Base-by-base conservation (phyloP, 2,888 invertebrate species). In the Beris morrisii region DNA sequence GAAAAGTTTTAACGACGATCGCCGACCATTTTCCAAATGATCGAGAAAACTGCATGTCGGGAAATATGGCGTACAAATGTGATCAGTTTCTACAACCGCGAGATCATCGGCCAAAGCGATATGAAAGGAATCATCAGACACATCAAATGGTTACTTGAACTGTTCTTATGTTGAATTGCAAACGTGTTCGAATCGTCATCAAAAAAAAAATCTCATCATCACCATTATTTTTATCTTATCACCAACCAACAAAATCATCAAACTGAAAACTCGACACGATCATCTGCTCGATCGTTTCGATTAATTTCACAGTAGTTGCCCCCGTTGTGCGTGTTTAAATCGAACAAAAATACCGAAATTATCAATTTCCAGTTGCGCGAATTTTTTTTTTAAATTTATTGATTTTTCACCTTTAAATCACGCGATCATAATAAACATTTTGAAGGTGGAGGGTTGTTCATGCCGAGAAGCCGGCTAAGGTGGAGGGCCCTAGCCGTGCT, bases 401-500 rank as follows among this genome's bases (percentile, higher is more conserved):
- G n/a, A 48, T 50, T 9, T 50, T 28, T 15, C 50, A 28, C 15
- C 9, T 15, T 50, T 50, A n/a, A 50, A 9, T 15, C 15, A 50
- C 15, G 22, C 50, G 61, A 61, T 52, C 50, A 50, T 32, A 9
- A 32, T 48, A 48, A 59, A 61, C 13, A 12, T 52, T 38, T 38
- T 61, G 61, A 61, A 65, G 64, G 64, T 55, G 69, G 71, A 65
- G 68, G 69, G 74, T 77, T 73, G 75, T 78, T 76, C 76, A 79
- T 81, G 79, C 77, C 77, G 75, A 78, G 75, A 75, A 79, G 75
- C 74, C 77, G 78, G 73, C 74, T 77, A 74, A 75, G 75, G 73
- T 76, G 78, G 77, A 76, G 78, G 78, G 81, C 82, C 81, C 82
- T 81, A 76, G 82, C 82, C 73, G 74, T 77, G 78, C 78, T 79